Evolutionary conservation across 2,888 invertebrate species (phyloP).

Genomic region (Melipona beecheii): DNA sequence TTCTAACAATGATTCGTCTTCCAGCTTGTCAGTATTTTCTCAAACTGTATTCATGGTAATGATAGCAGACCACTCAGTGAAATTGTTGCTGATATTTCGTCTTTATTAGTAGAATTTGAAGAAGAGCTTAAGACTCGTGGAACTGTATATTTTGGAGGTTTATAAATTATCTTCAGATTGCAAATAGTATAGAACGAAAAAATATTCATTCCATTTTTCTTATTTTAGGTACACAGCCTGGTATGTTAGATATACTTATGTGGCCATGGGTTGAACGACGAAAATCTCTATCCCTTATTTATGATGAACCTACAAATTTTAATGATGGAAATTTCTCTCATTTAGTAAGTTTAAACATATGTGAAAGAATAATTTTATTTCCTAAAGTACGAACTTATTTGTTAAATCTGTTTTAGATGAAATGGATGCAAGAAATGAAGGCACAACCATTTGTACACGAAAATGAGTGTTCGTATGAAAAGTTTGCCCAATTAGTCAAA

Average conservation of each 20-base stretch:
- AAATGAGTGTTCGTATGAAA: slow-evolving; percentile 70
- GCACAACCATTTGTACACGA: slow-evolving; percentile 70
- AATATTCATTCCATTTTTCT: slow-evolving; percentile 19
- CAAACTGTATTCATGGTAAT: slow-evolving; percentile 72
- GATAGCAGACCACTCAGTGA: slow-evolving; percentile 73
- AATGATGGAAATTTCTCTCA: slow-evolving; percentile 74
- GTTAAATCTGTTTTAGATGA: slow-evolving; percentile 73
- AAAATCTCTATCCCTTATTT: slow-evolving; percentile 73
- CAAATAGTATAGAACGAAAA: neutral
- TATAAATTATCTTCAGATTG: neutral
- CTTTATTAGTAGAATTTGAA: slow-evolving; percentile 80
- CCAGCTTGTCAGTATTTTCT: slow-evolving; percentile 74
- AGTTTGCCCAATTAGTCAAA: slow-evolving; percentile 71
- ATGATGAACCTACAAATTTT: slow-evolving; percentile 70
- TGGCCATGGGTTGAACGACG: slow-evolving; percentile 84
- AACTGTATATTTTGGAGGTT: slow-evolving; percentile 82
- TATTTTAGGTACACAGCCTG: slow-evolving; percentile 74
- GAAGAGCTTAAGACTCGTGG: slow-evolving; percentile 80
- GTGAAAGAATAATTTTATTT: neutral
- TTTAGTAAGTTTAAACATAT: slow-evolving; percentile 68
- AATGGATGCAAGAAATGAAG: slow-evolving; percentile 82
- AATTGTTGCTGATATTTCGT: slow-evolving; percentile 73
- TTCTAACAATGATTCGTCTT: neutral
- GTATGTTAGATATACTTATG: slow-evolving; percentile 83
- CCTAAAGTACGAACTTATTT: neutral